phyloP scores from a whole-genome alignment of 2,113 vertebrate genomes.

The Platysternon megacephalum region DNA sequence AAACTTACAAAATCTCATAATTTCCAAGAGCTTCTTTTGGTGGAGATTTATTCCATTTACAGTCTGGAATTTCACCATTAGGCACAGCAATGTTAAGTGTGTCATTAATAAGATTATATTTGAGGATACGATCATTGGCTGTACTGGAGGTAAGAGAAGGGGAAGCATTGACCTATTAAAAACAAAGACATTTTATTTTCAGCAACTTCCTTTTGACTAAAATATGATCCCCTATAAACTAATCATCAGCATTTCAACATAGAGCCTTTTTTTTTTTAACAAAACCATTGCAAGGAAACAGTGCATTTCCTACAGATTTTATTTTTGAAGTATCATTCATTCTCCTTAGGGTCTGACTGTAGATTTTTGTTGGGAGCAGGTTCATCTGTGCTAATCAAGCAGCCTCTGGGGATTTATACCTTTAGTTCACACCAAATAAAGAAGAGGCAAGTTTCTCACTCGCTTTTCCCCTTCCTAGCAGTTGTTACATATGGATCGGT shows the following conservation, averaged over 20 bases:
- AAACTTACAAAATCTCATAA: slow-evolving; percentile 95
- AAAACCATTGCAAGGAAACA: slow-evolving; percentile 14
- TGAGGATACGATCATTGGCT: slow-evolving; percentile 96
- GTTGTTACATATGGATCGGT: not conserved
- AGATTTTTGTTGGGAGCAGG: not conserved
- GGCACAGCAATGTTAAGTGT: slow-evolving; percentile 96
- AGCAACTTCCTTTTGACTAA: not conserved
- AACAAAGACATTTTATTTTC: not conserved
- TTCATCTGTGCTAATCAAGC: not conserved
- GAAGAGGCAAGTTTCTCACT: not conserved
- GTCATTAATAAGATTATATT: slow-evolving; percentile 98
- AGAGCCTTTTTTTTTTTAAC: slow-evolving; percentile 52
- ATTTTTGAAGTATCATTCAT: not conserved
- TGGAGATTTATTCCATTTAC: slow-evolving; percentile 93
- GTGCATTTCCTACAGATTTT: not conserved
- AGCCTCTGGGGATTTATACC: not conserved
- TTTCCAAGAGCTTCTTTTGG: slow-evolving; percentile 92
- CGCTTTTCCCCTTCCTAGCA: not conserved
- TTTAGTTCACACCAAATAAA: not conserved
- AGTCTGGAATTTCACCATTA: slow-evolving; percentile 94
- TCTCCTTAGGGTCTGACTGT: not conserved
- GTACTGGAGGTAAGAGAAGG: slow-evolving; percentile 98
- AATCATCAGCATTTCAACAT: not conserved
- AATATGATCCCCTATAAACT: not conserved
- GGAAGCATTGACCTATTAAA: slow-evolving; percentile 93